Conservation (phyloP, 2,113 vertebrate genomes). For the Stomatorhinus ivindoensis region DNA sequence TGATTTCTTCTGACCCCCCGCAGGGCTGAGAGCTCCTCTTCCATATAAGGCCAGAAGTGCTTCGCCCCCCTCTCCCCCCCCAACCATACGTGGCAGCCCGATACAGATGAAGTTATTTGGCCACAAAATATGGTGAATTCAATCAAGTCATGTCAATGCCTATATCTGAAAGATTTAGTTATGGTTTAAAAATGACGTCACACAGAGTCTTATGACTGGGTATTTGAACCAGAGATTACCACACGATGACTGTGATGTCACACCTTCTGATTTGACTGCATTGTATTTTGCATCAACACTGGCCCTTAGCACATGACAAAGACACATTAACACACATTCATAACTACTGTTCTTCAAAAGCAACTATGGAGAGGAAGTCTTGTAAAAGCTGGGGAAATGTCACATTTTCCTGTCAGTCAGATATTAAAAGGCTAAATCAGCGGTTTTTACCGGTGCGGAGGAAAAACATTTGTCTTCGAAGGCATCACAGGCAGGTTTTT, state of each 20-base stretch:
- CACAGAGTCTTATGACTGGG: background rate
- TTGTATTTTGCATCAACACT: background rate
- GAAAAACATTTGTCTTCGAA: background rate
- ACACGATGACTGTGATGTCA: background rate
- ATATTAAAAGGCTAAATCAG: background rate
- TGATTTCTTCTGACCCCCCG: background rate
- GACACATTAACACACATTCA: background rate
- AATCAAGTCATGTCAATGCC: background rate
- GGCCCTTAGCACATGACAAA: background rate
- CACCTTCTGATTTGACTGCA: background rate
- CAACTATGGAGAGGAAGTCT: background rate
- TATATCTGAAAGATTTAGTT: background rate
- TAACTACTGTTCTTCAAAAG: background rate
- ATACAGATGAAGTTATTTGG: background rate
- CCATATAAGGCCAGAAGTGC: background rate
- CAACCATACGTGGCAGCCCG: background rate
- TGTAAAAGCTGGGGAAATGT: background rate
- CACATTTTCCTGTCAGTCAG: background rate
- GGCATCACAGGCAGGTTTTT: background rate
- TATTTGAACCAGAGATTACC: background rate
- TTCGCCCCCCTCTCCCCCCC: background rate
- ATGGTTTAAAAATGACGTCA: background rate
- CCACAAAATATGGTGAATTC: background rate
- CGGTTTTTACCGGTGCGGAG: background rate
- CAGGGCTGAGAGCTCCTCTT: background rate